A percentile compares a stretch with the other conserved stretches of the same genome.
Evolutionary conservation across 2,888 invertebrate genomes (phyloP).

Genomic region (Rotaria socialis): DNA sequence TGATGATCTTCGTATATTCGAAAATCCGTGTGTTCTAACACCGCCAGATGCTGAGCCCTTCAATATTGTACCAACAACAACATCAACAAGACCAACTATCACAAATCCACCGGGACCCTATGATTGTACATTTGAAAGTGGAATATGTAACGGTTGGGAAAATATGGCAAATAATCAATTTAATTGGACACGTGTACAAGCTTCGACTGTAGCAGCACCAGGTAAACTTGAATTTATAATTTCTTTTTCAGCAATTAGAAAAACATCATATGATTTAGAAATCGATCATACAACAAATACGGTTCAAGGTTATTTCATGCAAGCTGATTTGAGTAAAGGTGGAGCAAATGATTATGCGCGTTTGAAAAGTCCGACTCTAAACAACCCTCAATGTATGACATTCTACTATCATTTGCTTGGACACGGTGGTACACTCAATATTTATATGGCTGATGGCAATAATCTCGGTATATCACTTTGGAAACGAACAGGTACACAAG

Average conservation of each 20-base stretch:
- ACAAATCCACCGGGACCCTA: constrained; percentile 48
- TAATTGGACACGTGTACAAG: constrained; percentile 55
- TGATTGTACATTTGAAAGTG: constrained; percentile 57
- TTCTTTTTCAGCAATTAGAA: no score
- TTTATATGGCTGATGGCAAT: constrained; percentile 15
- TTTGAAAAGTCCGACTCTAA: not conserved
- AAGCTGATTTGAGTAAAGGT: constrained; percentile 30
- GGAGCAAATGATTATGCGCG: constrained; percentile 37
- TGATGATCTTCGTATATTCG: constrained; percentile 53
- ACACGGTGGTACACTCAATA: not conserved
- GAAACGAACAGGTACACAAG: constrained; percentile 24
- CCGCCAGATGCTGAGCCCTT: constrained; percentile 38
- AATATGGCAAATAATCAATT: constrained; percentile 51
- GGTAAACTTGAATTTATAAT: not conserved
- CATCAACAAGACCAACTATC: not conserved
- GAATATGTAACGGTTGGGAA: constrained; percentile 56
- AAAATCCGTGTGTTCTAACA: constrained; percentile 51
- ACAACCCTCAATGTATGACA: constrained; percentile 49
- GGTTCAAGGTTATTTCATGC: constrained; percentile 39
- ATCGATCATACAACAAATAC: constrained; percentile 42
- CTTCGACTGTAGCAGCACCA: constrained; percentile 51
- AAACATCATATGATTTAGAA: not conserved
- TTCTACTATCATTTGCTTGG: constrained; percentile 56
- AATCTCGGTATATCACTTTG: constrained; percentile 33
- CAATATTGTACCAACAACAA: not conserved